These are phyloP conservation scores for Epinephelus fuscoguttatus DNA, from an alignment of 2,113 vertebrate genomes.

Conservation along the genomic window DNA sequence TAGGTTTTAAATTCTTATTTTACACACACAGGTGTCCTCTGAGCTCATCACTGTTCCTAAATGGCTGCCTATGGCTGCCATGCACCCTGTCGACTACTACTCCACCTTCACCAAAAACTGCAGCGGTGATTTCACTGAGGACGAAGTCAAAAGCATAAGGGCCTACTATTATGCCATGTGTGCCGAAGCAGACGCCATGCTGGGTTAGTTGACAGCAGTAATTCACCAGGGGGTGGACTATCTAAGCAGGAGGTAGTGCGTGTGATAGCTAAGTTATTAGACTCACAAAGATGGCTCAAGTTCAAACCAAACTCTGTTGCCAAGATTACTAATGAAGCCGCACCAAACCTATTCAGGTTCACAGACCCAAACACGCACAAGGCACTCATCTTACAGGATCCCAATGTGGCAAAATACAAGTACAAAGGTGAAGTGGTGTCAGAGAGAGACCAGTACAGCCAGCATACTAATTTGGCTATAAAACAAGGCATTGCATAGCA, in stretches of 20 bases:
- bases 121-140: slow-evolving; percentile 89
- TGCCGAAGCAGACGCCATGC: slow-evolving; percentile 95
- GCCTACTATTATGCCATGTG: slow-evolving; percentile 98
- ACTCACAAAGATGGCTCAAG: neutral
- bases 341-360: neutral
- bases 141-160: slow-evolving; percentile 91
- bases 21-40: slow-evolving; percentile 85
- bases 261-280: neutral
- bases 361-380: neutral
- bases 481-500: neutral
- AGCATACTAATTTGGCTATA: neutral
- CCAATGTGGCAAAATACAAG: neutral
- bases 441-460: neutral
- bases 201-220: slow-evolving; percentile 86
- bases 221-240: neutral
- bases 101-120: slow-evolving; percentile 97
- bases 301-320: neutral
- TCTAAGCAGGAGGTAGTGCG: neutral
- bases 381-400: neutral
- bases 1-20: slow-evolving; percentile 4
- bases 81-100: slow-evolving; percentile 96
- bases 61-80: slow-evolving; percentile 89
- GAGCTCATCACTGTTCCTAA: slow-evolving; percentile 90
- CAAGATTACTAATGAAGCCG: neutral
- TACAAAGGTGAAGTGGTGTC: neutral